These are phyloP conservation scores for Synergus gifuensis DNA, from an alignment of 2,888 invertebrate genomes.

Conservation along the genomic window DNA sequence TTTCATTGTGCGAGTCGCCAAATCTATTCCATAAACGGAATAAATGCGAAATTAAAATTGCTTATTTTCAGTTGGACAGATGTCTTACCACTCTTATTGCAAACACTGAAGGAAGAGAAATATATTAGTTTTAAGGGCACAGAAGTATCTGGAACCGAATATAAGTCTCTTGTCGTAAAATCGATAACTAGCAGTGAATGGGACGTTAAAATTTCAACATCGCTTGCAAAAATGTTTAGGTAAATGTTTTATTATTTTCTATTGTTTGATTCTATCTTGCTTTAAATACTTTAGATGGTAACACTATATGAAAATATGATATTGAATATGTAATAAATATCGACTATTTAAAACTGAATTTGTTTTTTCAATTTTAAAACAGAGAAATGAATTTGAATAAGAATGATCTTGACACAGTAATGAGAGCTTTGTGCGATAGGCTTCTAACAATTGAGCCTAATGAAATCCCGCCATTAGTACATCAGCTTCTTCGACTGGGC, in stretches of 20 bases:
- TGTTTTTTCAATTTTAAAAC: conserved; percentile 51
- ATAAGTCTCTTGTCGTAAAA: conserved; percentile 81
- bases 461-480: conserved; percentile 83
- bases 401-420: conserved; percentile 81
- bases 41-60: neutral
- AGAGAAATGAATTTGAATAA: conserved; percentile 82
- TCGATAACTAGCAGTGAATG: conserved; percentile 82
- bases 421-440: conserved; percentile 82
- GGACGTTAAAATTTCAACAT: conserved; percentile 81
- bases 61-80: conserved; percentile 82
- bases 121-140: conserved; percentile 80
- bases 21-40: neutral
- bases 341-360: neutral
- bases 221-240: conserved; percentile 85
- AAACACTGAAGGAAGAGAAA: conserved; percentile 79
- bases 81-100: conserved; percentile 82
- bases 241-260: conserved; percentile 67
- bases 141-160: conserved; percentile 81
- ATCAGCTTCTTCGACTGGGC: conserved; percentile 82
- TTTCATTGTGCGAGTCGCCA: too few relatives aligned
- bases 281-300: conserved; percentile 37
- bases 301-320: neutral
- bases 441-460: conserved; percentile 80
- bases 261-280: conserved; percentile 7
- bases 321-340: neutral